phyloP scores from a whole-genome alignment of 2,113 vertebrate species.

The Daboia siamensis region DNA sequence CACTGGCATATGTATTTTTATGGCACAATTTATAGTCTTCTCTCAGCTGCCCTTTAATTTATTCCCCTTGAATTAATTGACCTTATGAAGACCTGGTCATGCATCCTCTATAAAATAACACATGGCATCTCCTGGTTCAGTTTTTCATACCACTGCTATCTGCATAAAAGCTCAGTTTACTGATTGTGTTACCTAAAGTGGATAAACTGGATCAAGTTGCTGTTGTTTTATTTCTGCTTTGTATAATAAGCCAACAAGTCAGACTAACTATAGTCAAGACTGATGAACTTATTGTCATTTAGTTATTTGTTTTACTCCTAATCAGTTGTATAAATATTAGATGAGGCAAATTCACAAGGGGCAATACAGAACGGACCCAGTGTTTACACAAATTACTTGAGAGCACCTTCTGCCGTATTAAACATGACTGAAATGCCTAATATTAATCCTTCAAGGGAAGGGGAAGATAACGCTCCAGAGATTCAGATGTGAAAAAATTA shows the following conservation, averaged over 20 bases:
- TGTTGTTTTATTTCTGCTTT: not conserved
- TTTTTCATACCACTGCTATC: not conserved
- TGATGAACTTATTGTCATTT: not conserved
- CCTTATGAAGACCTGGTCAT: not conserved
- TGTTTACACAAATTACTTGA: not conserved
- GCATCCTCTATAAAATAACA: not conserved
- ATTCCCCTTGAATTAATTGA: not conserved
- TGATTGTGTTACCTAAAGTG: not conserved
- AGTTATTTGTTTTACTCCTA: constrained; percentile 14
- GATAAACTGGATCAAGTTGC: not conserved
- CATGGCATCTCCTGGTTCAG: not conserved
- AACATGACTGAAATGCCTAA: not conserved
- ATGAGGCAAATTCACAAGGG: constrained; percentile 32
- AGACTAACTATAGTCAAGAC: not conserved
- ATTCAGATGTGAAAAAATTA: not conserved
- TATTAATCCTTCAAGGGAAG: not conserved
- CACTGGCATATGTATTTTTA: not conserved
- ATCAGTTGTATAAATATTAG: constrained; percentile 42
- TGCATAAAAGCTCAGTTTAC: not conserved
- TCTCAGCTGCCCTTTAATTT: not conserved
- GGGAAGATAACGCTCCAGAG: not conserved
- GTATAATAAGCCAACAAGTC: not conserved
- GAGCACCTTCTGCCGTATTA: not conserved
- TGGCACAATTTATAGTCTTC: not conserved
- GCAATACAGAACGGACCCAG: not conserved